phyloP scores from a whole-genome alignment of 1,140 invertebrate species.

The Ostrea edulis region DNA sequence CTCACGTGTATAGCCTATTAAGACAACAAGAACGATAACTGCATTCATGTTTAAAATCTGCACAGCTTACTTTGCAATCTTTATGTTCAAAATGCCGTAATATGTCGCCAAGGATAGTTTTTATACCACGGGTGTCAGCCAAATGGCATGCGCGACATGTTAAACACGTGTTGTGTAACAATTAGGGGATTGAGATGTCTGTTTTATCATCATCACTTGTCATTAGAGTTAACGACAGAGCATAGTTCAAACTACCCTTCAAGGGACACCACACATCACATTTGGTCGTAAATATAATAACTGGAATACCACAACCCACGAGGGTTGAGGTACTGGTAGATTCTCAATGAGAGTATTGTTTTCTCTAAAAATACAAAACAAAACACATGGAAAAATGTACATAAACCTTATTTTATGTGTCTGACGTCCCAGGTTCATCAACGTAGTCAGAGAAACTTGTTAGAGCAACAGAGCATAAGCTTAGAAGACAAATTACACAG shows the following conservation, averaged over 20 bases:
- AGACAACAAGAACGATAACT: background rate
- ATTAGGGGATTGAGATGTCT: constrained; percentile 13
- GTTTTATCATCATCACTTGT: background rate
- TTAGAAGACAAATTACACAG: background rate
- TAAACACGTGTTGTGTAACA: constrained; percentile 14
- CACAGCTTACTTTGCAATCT: background rate
- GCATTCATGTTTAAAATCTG: background rate
- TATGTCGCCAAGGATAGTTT: background rate
- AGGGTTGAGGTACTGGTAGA: background rate
- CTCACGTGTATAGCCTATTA: constrained; percentile 4
- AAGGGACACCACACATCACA: constrained; percentile 7
- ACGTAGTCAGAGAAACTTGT: background rate
- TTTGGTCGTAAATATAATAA: constrained; percentile 8
- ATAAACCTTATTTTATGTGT: background rate
- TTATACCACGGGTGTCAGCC: constrained; percentile 26
- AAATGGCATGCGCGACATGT: constrained; percentile 21
- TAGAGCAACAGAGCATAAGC: background rate
- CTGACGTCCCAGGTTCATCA: background rate
- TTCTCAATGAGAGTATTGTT: background rate
- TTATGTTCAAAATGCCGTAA: constrained; percentile 14
- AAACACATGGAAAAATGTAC: background rate
- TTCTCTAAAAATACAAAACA: background rate
- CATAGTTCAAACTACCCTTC: constrained; percentile 5
- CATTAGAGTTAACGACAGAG: constrained; percentile 9
- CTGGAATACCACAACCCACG: background rate